Conservation (phyloP, 2,888 invertebrate species). For the Lasioglossum lativentre region DNA sequence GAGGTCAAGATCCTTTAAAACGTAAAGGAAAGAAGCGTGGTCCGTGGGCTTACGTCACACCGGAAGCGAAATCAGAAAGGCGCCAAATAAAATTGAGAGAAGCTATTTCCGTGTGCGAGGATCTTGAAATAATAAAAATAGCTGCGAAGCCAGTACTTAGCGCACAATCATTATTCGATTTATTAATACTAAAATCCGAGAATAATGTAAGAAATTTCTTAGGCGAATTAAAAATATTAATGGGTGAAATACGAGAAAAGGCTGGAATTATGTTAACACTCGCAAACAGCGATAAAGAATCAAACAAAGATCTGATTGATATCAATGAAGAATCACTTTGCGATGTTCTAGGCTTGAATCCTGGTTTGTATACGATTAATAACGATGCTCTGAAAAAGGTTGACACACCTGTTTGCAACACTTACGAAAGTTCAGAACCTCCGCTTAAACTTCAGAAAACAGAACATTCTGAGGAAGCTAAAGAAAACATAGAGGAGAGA, state of each 20-base stretch:
- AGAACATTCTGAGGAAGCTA: slow-evolving; percentile 72
- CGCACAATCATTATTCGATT: slow-evolving; percentile 79
- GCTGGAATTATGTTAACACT: slow-evolving; percentile 73
- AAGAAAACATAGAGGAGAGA: slow-evolving; percentile 77
- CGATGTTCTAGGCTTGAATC: slow-evolving; percentile 76
- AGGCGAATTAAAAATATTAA: slow-evolving; percentile 78
- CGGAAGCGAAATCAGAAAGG: slow-evolving; percentile 81
- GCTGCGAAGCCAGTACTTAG: slow-evolving; percentile 81
- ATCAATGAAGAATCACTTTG: slow-evolving; percentile 78
- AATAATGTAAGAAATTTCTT: slow-evolving; percentile 79
- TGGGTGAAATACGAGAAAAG: slow-evolving; percentile 78
- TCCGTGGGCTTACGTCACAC: slow-evolving; percentile 82
- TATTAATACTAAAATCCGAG: slow-evolving; percentile 80
- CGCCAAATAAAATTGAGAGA: slow-evolving; percentile 80
- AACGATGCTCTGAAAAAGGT: slow-evolving; percentile 72
- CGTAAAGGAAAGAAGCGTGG: slow-evolving; percentile 82
- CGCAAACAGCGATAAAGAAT: slow-evolving; percentile 64
- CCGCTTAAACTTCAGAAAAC: slow-evolving; percentile 76
- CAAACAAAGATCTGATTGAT: slow-evolving; percentile 68
- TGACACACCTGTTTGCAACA: slow-evolving; percentile 39
- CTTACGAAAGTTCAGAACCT: slow-evolving; percentile 71
- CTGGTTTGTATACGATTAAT: slow-evolving; percentile 78
- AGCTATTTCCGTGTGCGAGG: slow-evolving; percentile 81
- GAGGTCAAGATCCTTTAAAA: slow-evolving; percentile 75
- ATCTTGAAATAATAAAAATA: slow-evolving; percentile 79